Evolutionary conservation across 2,113 vertebrate genomes (phyloP).

Genomic region (Oceanodroma tethys): DNA sequence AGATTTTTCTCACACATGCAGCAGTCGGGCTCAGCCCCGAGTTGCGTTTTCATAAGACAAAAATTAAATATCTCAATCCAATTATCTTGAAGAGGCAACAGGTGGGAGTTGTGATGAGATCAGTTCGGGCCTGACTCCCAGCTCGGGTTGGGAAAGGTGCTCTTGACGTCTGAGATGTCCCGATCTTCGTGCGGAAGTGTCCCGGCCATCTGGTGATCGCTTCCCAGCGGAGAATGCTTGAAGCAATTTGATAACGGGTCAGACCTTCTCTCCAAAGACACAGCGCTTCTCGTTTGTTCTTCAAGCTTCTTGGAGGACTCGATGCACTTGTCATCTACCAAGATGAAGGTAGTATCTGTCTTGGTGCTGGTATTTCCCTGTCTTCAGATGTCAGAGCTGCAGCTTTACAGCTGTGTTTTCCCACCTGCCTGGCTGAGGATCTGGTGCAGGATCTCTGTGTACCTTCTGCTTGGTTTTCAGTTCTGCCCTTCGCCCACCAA

Average conservation of each 20-base stretch:
- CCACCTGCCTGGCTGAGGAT: neutral
- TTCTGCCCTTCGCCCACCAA: neutral
- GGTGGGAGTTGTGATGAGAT: neutral
- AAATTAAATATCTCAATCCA: neutral
- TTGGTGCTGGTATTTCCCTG: neutral
- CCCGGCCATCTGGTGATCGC: neutral
- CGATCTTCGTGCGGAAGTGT: accelerated
- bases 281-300: neutral
- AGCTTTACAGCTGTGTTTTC: neutral
- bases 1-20: neutral
- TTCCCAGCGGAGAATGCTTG: neutral
- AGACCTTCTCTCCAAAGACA: neutral
- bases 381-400: neutral
- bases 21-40: accelerated
- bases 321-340: neutral
- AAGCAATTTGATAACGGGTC: neutral
- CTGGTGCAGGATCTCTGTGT: neutral
- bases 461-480: neutral
- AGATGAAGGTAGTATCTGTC: too few species aligned
- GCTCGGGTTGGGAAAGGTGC: neutral
- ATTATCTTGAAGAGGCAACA: neutral
- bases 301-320: neutral
- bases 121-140: neutral
- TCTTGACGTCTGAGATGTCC: neutral
- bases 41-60: neutral